Percentiles rank a stretch among this genome's conserved stretches.
Evolutionary conservation across 2,113 vertebrate species (phyloP).

Genomic region (Andinoacara biseriatus): DNA sequence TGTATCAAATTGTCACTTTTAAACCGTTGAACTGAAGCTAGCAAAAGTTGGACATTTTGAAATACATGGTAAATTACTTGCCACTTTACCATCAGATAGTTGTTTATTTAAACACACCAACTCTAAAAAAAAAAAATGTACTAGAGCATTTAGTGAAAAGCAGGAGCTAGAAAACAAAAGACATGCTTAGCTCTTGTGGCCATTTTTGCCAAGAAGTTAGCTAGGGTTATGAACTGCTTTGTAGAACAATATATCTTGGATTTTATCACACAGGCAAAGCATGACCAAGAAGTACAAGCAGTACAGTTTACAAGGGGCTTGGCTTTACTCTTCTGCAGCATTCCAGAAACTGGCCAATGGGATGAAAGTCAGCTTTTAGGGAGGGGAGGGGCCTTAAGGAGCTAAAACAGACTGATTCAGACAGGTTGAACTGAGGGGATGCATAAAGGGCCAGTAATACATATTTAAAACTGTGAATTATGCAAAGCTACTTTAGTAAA

Average conservation of each 20-base stretch:
- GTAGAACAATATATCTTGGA: neutral
- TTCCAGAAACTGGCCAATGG: neutral
- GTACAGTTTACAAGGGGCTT: neutral
- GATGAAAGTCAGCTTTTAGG: neutral
- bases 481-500: neutral
- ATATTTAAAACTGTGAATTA: neutral
- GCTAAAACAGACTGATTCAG: neutral
- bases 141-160: neutral
- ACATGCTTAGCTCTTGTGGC: neutral
- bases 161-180: neutral
- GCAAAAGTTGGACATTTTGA: too few relatives aligned
- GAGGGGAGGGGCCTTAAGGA: constrained; percentile 3
- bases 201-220: neutral
- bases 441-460: neutral
- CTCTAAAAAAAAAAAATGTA: too few relatives aligned
- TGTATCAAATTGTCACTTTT: too few relatives aligned
- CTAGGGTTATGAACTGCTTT: neutral
- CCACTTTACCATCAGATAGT: neutral
- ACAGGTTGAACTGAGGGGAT: neutral
- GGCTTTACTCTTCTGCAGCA: neutral
- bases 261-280: neutral
- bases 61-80: too few relatives aligned
- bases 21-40: too few relatives aligned
- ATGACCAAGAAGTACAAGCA: neutral
- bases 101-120: too few relatives aligned